Evolutionary conservation across 2,797 vertebrate genomes (phyloP).

Genomic region (Sebastes taczanowskii): DNA sequence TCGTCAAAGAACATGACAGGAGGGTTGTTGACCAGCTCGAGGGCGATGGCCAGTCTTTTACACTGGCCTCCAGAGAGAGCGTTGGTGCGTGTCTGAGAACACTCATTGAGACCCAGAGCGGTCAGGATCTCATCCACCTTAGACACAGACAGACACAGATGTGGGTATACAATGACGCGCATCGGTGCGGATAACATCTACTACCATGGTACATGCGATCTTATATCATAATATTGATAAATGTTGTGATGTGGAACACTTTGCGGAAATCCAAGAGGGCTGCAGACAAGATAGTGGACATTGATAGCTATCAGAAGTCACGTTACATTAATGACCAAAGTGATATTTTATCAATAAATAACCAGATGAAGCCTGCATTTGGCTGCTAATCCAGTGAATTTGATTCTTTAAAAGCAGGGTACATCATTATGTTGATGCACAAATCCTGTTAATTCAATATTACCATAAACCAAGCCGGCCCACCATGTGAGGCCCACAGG

Average conservation of each 20-base stretch:
- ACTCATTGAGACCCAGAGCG: slow-evolving; percentile 93
- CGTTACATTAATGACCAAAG: background rate
- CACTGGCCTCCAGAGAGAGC: slow-evolving; percentile 94
- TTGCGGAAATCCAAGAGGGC: background rate
- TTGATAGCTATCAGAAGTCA: background rate
- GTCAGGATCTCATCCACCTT: slow-evolving; percentile 98
- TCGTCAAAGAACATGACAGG: slow-evolving; percentile 99
- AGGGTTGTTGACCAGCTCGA: slow-evolving; percentile 98
- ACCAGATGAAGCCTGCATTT: background rate
- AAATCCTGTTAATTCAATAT: background rate
- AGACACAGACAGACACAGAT: slow-evolving; percentile 11
- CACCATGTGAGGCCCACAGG: background rate
- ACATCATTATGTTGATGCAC: background rate
- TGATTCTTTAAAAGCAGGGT: background rate
- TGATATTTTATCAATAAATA: background rate
- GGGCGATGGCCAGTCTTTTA: slow-evolving; percentile 95
- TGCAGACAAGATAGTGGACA: background rate
- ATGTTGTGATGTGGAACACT: background rate
- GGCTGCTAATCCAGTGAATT: background rate
- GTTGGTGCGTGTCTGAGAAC: slow-evolving; percentile 91
- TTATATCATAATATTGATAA: background rate
- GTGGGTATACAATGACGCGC: background rate
- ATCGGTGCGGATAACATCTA: background rate
- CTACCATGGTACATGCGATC: background rate
- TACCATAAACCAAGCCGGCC: background rate